Evolutionary conservation across 2,888 invertebrate genomes (phyloP), one percentile per base, ranked within the genome.

Genomic region (Sesia bembeciformis): DNA sequence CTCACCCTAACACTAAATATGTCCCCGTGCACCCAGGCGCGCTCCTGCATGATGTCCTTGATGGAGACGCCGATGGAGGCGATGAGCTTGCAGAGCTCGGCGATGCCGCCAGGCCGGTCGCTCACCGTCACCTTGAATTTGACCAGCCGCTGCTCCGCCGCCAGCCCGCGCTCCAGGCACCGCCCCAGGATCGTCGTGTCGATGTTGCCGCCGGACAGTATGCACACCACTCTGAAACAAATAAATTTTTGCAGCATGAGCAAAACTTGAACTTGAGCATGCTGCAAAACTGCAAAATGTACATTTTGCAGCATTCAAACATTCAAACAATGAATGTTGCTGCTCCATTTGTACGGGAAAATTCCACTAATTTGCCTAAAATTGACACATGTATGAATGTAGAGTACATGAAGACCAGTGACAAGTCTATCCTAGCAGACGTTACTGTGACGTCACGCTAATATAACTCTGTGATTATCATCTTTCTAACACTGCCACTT

Each of bases 1-100:
- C 72, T 72, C 61, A 87, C 87, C 64, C 80, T 73, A 62, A 89
- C 90, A 62, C 87, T 89, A 59, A 97, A 97, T 52, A 98, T 95
- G 75, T 98, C 98, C 2, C 94, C 93, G 57, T 93, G 93, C 7
- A 98, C 92, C 98, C 98, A 98, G 3, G 98, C 98, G 54, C 98
- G 91, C 76, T 98, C 98, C 77, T 98, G 98, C 83, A 97, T 95
- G 57, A 98, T 97, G 73, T 98, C 98, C 80, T 98, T 98, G 61
- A 98, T 96, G 46, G 95, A 95, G 7, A 97, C 97, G 0, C 97
- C 97, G 40, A 95, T 90, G 2, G 92, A 91, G 0, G 94, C 91
- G 54, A 97, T 90, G 49, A 95, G 82, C 68, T 92, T 92, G 71
- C 96, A 96, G 4, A 97, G 89, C 70, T 97, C 97, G 0, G 95